Evolutionary conservation across 2,797 vertebrate genomes (phyloP).

Genomic region (Antrozous pallidus): DNA sequence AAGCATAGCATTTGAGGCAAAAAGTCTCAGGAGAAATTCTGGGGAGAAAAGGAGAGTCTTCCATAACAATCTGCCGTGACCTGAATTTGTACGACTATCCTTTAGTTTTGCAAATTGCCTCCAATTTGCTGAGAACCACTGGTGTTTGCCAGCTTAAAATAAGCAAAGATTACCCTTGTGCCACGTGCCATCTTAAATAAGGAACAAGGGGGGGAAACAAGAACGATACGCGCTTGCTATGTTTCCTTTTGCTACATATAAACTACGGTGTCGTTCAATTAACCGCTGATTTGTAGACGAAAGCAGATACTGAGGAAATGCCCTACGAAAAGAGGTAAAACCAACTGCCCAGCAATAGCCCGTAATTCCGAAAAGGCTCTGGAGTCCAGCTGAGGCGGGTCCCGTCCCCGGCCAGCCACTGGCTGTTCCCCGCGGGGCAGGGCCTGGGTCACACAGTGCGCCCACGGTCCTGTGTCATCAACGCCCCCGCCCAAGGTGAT

Average conservation of each 20-base stretch:
- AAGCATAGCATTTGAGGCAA: constrained; percentile 4
- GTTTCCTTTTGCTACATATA: constrained; percentile 81
- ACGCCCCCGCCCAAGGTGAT: too few relatives aligned
- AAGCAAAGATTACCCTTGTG: constrained; percentile 64
- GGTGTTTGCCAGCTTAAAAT: constrained; percentile 58
- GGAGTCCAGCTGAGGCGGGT: too few relatives aligned
- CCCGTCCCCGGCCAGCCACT: too few relatives aligned
- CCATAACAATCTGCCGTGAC: constrained; percentile 43
- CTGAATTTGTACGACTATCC: constrained; percentile 61
- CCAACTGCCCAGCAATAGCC: too few relatives aligned
- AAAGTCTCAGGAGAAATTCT: constrained; percentile 49
- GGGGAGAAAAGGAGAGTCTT: constrained; percentile 54
- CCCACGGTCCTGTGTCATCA: too few relatives aligned
- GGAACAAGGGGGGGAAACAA: neutral
- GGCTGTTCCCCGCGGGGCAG: too few relatives aligned
- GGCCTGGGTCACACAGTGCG: too few relatives aligned
- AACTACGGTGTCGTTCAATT: constrained; percentile 83
- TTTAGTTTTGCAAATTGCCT: constrained; percentile 67
- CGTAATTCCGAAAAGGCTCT: too few relatives aligned
- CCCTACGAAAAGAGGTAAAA: too few relatives aligned
- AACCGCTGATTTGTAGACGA: constrained; percentile 84
- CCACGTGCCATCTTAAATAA: constrained; percentile 63
- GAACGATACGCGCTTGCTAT: constrained; percentile 78
- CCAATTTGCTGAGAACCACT: constrained; percentile 44
- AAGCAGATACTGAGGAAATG: too few relatives aligned